phyloP scores from a whole-genome alignment of 2,797 vertebrate genomes.

The Vultur gryphus region DNA sequence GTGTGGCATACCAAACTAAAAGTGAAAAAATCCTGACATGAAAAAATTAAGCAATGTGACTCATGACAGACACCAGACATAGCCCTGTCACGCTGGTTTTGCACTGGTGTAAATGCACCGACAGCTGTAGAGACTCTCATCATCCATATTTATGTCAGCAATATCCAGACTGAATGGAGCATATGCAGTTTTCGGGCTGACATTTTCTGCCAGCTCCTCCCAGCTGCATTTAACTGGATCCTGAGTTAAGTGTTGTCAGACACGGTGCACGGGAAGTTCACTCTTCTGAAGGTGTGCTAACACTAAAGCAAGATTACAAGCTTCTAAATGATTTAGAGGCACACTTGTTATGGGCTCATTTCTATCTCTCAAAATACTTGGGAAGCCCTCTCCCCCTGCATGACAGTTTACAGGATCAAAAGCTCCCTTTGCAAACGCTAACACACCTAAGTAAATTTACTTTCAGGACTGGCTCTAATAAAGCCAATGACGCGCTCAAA shows the following conservation, averaged over 20 bases:
- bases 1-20: neutral
- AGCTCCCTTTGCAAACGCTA: neutral
- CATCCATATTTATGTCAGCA: neutral
- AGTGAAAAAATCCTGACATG: neutral
- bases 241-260: neutral
- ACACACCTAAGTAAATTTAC: neutral
- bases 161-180: neutral
- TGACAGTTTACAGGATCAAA: neutral
- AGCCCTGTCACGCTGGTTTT: neutral
- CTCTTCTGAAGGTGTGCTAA: neutral
- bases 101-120: neutral
- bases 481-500: neutral
- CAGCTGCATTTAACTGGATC: neutral
- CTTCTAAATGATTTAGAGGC: neutral
- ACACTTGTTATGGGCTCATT: neutral
- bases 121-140: neutral
- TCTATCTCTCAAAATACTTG: neutral
- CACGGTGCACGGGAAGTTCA: fast-evolving
- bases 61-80: neutral
- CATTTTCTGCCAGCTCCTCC: neutral
- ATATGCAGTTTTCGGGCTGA: neutral
- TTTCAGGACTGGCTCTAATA: neutral
- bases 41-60: neutral
- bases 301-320: neutral
- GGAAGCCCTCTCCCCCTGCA: neutral